Evolutionary conservation across 2,797 vertebrate species (phyloP).

Genomic region (Decapterus maruadsi): DNA sequence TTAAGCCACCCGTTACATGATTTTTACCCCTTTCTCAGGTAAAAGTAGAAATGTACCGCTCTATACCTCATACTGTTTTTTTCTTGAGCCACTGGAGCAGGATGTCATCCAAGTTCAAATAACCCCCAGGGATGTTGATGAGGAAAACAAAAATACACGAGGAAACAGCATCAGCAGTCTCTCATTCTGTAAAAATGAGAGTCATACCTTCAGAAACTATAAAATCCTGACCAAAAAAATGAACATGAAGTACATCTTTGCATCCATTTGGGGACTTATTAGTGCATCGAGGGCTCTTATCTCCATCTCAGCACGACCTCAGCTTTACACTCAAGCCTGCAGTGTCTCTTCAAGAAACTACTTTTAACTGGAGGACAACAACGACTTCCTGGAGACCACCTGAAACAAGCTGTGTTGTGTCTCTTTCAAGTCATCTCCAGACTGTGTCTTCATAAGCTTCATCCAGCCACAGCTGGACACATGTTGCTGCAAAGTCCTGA

Average conservation of each 20-base stretch:
- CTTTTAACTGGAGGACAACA: slow-evolving; percentile 17
- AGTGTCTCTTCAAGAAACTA: slow-evolving; percentile 28
- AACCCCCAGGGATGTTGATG: slow-evolving; percentile 8
- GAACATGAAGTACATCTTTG: slow-evolving; percentile 11
- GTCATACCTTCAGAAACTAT: slow-evolving; percentile 19
- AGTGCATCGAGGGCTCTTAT: slow-evolving; percentile 31
- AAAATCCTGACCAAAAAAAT: slow-evolving; percentile 2
- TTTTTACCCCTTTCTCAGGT: slow-evolving; percentile 22
- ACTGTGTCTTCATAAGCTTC: slow-evolving; percentile 24
- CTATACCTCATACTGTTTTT: slow-evolving; percentile 6
- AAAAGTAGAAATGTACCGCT: slow-evolving; percentile 46
- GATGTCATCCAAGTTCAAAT: slow-evolving; percentile 9
- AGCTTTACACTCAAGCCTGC: slow-evolving; percentile 2
- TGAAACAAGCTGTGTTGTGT: not conserved
- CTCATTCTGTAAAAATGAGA: slow-evolving; percentile 9
- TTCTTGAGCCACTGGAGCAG: slow-evolving; percentile 23
- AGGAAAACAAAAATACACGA: slow-evolving; percentile 26
- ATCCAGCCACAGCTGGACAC: slow-evolving; percentile 2
- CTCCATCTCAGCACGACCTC: slow-evolving; percentile 9
- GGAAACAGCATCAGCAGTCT: slow-evolving; percentile 19
- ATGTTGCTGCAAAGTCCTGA: slow-evolving; percentile 1
- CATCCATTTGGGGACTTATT: slow-evolving; percentile 14
- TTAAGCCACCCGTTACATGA: not conserved
- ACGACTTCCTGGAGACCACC: slow-evolving; percentile 5
- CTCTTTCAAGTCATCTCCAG: slow-evolving; percentile 43